phyloP scores from a whole-genome alignment of 2,888 invertebrate species.

The Empis stercorea region DNA sequence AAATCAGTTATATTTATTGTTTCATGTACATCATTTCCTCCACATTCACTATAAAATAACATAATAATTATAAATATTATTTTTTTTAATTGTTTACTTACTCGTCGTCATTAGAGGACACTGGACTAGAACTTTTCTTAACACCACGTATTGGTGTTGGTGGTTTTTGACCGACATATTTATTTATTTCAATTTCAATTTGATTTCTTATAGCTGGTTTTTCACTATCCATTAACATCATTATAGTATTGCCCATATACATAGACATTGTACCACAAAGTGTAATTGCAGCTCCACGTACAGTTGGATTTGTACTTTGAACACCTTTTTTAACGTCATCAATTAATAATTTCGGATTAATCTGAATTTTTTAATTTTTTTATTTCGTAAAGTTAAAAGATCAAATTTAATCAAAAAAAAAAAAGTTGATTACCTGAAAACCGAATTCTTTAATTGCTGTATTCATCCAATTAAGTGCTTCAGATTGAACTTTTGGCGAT shows the following conservation, averaged over 20 bases:
- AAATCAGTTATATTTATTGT: slow-evolving; percentile 51
- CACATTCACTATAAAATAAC: neutral
- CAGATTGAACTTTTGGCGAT: slow-evolving; percentile 83
- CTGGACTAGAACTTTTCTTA: slow-evolving; percentile 16
- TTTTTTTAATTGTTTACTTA: slow-evolving; percentile 22
- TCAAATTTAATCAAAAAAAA: neutral
- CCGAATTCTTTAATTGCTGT: slow-evolving; percentile 77
- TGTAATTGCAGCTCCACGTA: slow-evolving; percentile 60
- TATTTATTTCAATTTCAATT: slow-evolving; percentile 76
- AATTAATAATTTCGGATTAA: slow-evolving; percentile 61
- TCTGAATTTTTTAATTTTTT: too few relatives aligned
- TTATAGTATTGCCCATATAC: slow-evolving; percentile 60
- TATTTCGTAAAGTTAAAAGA: neutral
- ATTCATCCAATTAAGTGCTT: slow-evolving; percentile 68
- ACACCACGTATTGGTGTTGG: slow-evolving; percentile 60
- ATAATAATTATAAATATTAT: slow-evolving; percentile 20
- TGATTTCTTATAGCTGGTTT: slow-evolving; percentile 72
- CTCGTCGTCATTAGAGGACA: slow-evolving; percentile 13
- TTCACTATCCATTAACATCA: slow-evolving; percentile 73
- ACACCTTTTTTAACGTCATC: slow-evolving; percentile 73
- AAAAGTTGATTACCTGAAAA: slow-evolving; percentile 36
- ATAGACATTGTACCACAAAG: slow-evolving; percentile 58
- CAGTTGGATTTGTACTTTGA: slow-evolving; percentile 71
- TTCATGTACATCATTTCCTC: slow-evolving; percentile 30
- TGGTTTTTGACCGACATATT: slow-evolving; percentile 60